phyloP scores from a whole-genome alignment of 2,888 invertebrate species.

The Drosophila tanythrix region DNA sequence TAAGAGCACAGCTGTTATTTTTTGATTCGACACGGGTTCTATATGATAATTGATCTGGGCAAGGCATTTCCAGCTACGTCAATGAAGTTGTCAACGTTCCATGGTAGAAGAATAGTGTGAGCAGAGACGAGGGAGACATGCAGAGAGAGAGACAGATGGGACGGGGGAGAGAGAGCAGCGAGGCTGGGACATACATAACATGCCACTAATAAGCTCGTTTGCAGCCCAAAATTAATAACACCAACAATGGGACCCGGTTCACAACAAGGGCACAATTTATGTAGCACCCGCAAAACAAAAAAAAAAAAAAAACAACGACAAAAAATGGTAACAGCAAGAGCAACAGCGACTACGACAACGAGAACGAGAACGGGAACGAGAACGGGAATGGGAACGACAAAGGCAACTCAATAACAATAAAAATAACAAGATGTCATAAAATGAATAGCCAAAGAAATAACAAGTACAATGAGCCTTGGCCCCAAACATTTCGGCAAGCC shows the following conservation, averaged over 20 bases:
- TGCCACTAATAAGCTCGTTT: constrained; percentile 79
- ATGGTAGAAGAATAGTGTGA: background rate
- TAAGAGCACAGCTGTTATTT: constrained; percentile 19
- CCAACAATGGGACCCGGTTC: constrained; percentile 38
- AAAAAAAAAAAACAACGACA: constrained; percentile 2
- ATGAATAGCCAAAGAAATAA: constrained; percentile 61
- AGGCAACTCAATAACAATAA: constrained; percentile 80
- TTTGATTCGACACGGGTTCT: constrained; percentile 60
- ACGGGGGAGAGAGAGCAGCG: background rate
- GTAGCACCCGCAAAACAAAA: constrained; percentile 35
- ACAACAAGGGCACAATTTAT: constrained; percentile 65
- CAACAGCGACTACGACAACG: constrained; percentile 8
- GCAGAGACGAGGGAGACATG: background rate
- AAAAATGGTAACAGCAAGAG: constrained; percentile 21
- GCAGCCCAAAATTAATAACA: constrained; percentile 57
- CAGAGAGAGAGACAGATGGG: background rate
- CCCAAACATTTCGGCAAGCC: constrained; percentile 16
- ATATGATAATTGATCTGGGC: constrained; percentile 62
- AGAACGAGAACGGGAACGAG: background rate
- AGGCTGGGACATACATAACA: constrained; percentile 39
- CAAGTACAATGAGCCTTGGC: constrained; percentile 48
- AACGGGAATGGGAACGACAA: constrained; percentile 47
- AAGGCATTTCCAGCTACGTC: constrained; percentile 9
- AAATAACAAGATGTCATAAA: constrained; percentile 80
- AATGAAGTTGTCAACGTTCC: constrained; percentile 71